A percentile compares a stretch with the other conserved stretches of the same genome.
These are phyloP conservation scores for Lypha dubia DNA, from an alignment of 2,888 invertebrate genomes.

Conservation along the genomic window DNA sequence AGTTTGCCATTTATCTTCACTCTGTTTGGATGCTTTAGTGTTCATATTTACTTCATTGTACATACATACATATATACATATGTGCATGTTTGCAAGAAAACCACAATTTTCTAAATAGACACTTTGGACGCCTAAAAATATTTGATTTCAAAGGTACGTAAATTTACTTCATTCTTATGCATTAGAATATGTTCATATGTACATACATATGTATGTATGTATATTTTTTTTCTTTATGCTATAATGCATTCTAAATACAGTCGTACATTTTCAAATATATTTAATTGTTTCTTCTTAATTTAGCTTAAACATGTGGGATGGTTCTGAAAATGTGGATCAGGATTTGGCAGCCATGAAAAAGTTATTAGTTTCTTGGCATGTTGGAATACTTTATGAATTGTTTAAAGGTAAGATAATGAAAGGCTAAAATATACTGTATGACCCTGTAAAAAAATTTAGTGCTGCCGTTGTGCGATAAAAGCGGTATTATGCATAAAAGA, in stretches of 20 bases:
- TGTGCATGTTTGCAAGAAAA: background rate
- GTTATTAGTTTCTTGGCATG: conserved; percentile 61
- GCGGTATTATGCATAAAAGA: too few relatives aligned
- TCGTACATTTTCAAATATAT: background rate
- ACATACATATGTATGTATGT: background rate
- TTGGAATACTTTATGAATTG: conserved; percentile 55
- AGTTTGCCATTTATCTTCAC: conserved; percentile 20
- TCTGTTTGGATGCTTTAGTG: background rate
- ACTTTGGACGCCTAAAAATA: background rate
- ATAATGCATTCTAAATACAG: too few relatives aligned
- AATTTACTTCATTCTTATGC: background rate
- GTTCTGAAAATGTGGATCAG: conserved; percentile 24
- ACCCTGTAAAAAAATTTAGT: background rate
- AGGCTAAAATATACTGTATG: too few relatives aligned
- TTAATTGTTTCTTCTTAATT: background rate
- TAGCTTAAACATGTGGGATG: conserved; percentile 8
- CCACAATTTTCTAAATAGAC: too few relatives aligned
- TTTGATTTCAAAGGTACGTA: background rate
- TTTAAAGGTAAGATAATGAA: conserved; percentile 58
- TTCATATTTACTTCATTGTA: too few relatives aligned
- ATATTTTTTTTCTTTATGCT: background rate
- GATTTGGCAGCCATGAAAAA: conserved; percentile 44
- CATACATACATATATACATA: too few relatives aligned
- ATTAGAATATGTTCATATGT: too few relatives aligned
- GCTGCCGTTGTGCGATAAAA: background rate